Evolutionary conservation across 2,888 invertebrate genomes (phyloP).

Genomic region (Drosophila picticornis): DNA sequence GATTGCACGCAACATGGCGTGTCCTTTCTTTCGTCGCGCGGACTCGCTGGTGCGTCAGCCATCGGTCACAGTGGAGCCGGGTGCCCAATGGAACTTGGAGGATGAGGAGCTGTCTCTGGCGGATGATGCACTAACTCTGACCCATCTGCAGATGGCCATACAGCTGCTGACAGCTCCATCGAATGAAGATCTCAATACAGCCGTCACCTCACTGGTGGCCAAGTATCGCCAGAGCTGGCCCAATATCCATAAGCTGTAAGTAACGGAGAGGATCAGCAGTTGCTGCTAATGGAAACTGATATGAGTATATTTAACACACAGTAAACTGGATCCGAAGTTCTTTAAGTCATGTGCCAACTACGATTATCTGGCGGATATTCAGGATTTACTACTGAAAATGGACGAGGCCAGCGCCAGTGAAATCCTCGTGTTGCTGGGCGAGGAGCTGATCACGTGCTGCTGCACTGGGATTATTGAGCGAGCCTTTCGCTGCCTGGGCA

Average conservation of each 20-base stretch:
- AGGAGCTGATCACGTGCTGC: slow-evolving; percentile 91
- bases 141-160: slow-evolving; percentile 92
- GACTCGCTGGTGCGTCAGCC: slow-evolving; percentile 84
- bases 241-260: slow-evolving; percentile 84
- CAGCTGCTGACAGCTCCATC: slow-evolving; percentile 92
- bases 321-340: slow-evolving; percentile 83
- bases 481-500: slow-evolving; percentile 93
- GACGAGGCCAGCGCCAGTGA: slow-evolving; percentile 86
- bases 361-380: slow-evolving; percentile 85
- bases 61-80: slow-evolving; percentile 81
- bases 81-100: slow-evolving; percentile 83
- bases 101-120: slow-evolving; percentile 84
- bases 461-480: slow-evolving; percentile 91
- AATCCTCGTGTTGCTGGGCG: slow-evolving; percentile 91
- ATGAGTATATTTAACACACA: slow-evolving; percentile 30
- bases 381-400: slow-evolving; percentile 84
- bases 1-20: slow-evolving; percentile 83
- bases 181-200: slow-evolving; percentile 89
- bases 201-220: slow-evolving; percentile 88
- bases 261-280: neutral
- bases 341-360: slow-evolving; percentile 84
- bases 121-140: slow-evolving; percentile 87
- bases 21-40: slow-evolving; percentile 84
- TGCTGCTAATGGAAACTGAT: neutral
- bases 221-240: slow-evolving; percentile 87